Evolutionary conservation across 1,140 invertebrate genomes (phyloP).

Genomic region (Helicoverpa zea): DNA sequence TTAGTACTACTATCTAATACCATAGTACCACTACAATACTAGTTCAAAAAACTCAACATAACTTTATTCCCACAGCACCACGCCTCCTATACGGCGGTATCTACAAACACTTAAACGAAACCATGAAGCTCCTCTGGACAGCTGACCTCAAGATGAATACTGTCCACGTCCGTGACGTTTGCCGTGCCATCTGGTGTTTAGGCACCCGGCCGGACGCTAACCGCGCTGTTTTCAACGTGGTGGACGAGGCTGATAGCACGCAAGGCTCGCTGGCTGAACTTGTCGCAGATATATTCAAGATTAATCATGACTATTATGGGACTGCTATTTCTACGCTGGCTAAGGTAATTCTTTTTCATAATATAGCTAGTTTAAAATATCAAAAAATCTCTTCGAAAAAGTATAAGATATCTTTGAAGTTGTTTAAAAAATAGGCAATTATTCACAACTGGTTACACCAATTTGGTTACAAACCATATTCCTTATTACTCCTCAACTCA

Average conservation of each 20-base stretch:
- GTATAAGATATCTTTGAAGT: too few relatives aligned
- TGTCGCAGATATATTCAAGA: slow-evolving; percentile 94
- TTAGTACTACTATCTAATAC: too few relatives aligned
- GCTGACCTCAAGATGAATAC: slow-evolving; percentile 95
- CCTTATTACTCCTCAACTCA: too few relatives aligned
- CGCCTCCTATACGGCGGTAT: slow-evolving; percentile 94
- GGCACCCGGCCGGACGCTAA: slow-evolving; percentile 76
- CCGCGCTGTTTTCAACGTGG: slow-evolving; percentile 93
- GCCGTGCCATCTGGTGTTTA: slow-evolving; percentile 91
- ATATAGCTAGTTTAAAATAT: neutral
- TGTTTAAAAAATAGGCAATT: too few relatives aligned
- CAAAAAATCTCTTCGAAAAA: too few relatives aligned
- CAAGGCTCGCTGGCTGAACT: slow-evolving; percentile 94
- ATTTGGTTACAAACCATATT: too few relatives aligned
- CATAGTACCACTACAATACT: too few relatives aligned
- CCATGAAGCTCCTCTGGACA: slow-evolving; percentile 97
- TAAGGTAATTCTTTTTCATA: slow-evolving; percentile 87
- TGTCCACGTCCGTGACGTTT: slow-evolving; percentile 94
- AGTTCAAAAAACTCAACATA: too few relatives aligned
- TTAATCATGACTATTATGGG: slow-evolving; percentile 95
- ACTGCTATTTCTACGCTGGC: slow-evolving; percentile 92
- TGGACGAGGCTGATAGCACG: slow-evolving; percentile 93
- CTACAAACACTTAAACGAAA: slow-evolving; percentile 95
- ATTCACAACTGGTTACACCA: too few relatives aligned
- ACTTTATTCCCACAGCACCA: slow-evolving; percentile 88